A percentile compares a stretch with the other conserved stretches of the same genome.
These are phyloP conservation scores for Gila robusta DNA, from an alignment of 2,797 vertebrate genomes.

Conservation along the genomic window DNA sequence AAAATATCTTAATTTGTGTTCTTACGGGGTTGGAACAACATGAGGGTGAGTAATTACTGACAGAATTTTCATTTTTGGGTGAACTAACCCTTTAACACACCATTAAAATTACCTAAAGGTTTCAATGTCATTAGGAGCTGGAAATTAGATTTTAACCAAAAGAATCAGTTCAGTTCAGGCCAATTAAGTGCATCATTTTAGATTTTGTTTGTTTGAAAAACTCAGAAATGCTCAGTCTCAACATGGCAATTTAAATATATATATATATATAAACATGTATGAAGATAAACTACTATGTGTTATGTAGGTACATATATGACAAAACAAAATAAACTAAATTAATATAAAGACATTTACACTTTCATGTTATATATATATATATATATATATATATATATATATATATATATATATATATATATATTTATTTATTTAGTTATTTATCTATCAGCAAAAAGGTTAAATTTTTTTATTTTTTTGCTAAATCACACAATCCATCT, in stretches of 20 bases:
- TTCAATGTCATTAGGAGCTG: background rate
- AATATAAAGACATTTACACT: too few relatives aligned
- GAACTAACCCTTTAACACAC: background rate
- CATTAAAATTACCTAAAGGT: background rate
- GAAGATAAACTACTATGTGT: background rate
- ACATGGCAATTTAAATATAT: too few relatives aligned
- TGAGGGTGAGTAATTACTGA: too few relatives aligned
- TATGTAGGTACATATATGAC: background rate
- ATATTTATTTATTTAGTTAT: too few relatives aligned
- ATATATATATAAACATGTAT: background rate
- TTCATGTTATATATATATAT: too few relatives aligned
- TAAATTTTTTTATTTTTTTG: background rate
- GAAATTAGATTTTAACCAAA: background rate
- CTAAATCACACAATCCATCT: constrained; percentile 4
- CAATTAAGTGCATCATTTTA: background rate
- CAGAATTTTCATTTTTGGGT: too few relatives aligned
- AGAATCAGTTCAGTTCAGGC: too few relatives aligned
- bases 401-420: too few relatives aligned
- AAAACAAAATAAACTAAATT: too few relatives aligned
- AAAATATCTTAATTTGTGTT: too few relatives aligned
- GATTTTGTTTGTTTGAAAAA: background rate
- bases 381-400: too few relatives aligned
- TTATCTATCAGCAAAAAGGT: background rate
- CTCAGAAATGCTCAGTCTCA: background rate
- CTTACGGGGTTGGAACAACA: too few relatives aligned